Evolutionary conservation across 1,140 invertebrate species (phyloP).

Genomic region (Drosophila yakuba): DNA sequence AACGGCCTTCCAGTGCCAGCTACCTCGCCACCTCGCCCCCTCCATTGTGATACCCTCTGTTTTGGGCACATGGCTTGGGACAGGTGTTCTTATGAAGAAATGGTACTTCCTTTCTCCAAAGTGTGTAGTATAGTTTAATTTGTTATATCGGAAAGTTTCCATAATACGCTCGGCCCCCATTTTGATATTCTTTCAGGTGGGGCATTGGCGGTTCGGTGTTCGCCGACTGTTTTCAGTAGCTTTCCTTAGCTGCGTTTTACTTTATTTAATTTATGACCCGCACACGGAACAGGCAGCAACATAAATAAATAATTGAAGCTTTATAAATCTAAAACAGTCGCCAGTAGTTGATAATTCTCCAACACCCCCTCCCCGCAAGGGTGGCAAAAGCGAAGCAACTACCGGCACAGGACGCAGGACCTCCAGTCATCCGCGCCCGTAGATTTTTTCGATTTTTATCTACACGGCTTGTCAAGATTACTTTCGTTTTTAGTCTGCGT

Average conservation of each 20-base stretch:
- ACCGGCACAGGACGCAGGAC: not conserved
- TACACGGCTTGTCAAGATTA: conserved; percentile 27
- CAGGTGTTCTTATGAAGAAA: not conserved
- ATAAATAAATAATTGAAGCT: conserved; percentile 65
- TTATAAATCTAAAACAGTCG: conserved; percentile 61
- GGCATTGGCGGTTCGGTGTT: conserved; percentile 2
- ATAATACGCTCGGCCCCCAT: too few species aligned
- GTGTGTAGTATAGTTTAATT: too few species aligned
- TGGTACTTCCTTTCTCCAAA: too few species aligned
- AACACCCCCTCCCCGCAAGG: not conserved
- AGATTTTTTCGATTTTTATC: conserved; percentile 34
- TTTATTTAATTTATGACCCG: conserved; percentile 63
- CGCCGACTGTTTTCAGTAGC: not conserved
- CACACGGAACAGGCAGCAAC: conserved; percentile 40
- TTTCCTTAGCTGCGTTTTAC: conserved; percentile 36
- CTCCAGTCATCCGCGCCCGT: conserved; percentile 20
- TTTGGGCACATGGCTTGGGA: not conserved
- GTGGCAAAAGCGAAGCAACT: conserved; percentile 12
- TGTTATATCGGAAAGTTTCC: too few species aligned
- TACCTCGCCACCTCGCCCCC: not conserved
- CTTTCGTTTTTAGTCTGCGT: conserved; percentile 56
- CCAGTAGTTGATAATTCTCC: conserved; percentile 56
- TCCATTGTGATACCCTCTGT: conserved; percentile 11
- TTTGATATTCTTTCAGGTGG: too few species aligned
- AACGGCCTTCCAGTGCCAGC: conserved; percentile 14